Evolutionary conservation across 2,113 vertebrate species (phyloP).

Genomic region (Mungos mungo): DNA sequence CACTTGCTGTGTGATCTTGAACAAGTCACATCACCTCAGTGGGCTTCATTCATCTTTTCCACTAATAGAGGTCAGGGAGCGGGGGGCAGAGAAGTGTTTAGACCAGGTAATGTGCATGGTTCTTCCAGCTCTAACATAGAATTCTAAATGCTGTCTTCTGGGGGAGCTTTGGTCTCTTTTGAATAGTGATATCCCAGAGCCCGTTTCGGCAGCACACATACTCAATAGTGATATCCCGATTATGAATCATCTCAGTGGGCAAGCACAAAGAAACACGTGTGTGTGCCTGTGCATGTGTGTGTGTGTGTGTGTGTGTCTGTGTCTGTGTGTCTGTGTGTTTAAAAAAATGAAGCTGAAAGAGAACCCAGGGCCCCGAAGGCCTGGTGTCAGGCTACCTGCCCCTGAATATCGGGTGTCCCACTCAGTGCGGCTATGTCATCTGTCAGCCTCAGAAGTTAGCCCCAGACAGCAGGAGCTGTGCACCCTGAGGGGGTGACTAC

Average conservation of each 20-base stretch:
- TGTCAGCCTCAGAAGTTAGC: background rate
- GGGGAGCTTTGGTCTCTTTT: background rate
- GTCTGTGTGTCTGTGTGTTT: background rate
- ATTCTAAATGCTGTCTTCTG: background rate
- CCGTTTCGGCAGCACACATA: too few relatives aligned
- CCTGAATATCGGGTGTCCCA: slow-evolving; percentile 57
- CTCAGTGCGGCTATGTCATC: background rate
- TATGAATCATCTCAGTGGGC: background rate
- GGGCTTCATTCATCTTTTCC: background rate
- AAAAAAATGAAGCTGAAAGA: slow-evolving; percentile 57
- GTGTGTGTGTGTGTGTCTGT: background rate
- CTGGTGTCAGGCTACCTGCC: slow-evolving; percentile 60
- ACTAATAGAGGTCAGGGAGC: background rate
- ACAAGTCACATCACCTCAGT: background rate
- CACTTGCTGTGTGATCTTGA: background rate
- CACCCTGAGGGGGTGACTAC: background rate
- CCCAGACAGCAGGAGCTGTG: background rate
- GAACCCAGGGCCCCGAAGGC: slow-evolving; percentile 6
- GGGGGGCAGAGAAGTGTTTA: background rate
- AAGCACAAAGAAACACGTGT: background rate
- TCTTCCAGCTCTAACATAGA: background rate
- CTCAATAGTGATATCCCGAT: background rate
- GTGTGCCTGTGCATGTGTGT: background rate
- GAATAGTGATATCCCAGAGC: background rate
- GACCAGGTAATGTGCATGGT: background rate